Evolutionary conservation across 2,797 vertebrate genomes (phyloP), one percentile per base, ranked within the genome.

Genomic region (Ficedula albicollis): DNA sequence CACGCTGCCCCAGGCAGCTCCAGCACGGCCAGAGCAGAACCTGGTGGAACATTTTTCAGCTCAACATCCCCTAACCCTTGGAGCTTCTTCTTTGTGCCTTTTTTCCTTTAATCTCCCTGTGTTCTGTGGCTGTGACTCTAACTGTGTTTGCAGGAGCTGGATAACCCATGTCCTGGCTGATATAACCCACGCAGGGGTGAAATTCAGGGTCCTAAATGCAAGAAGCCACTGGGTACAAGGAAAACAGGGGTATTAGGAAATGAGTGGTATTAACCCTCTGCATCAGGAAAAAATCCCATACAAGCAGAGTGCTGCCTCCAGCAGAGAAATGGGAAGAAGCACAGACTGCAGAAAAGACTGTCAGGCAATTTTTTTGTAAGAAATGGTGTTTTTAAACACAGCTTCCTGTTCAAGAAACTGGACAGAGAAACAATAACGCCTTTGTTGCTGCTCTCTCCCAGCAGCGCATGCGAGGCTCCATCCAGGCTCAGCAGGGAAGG

Each of bases 41-140:
- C 84, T 9, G n/a, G 56, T 1, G 70, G 67, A 48, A 95, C 93
- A 87, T 95, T 95, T 95, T 92, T 96, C 34, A 0, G 68, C 88
- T 78, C 63, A 34, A 88, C 81, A 88, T 93, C 94, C 91, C 62
- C 93, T 86, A 88, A 76, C 23, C 90, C 93, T 91, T 87, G 92
- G 93, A 96, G 90, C 44, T 30, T 89, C 87, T 87, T 88, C 46
- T 94, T 91, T 63, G 30, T n/a, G 56, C 7, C 22, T 67, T 29
- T 27, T 30, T 26, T 15, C 2, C 55, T 38, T n/a, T 7, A 5
- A 6, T 2, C 32, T n/a, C 52, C 25, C 20, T 20, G n/a, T 6
- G 39, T 66, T 90, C 58, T 41, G 58, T 48, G 73, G 66, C 55
- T 91, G 83, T 81, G 90, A 90, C 77, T 90, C 89, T 18, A 88